Conservation (phyloP, 1,140 invertebrate genomes). For the Diabrotica undecimpunctata region DNA sequence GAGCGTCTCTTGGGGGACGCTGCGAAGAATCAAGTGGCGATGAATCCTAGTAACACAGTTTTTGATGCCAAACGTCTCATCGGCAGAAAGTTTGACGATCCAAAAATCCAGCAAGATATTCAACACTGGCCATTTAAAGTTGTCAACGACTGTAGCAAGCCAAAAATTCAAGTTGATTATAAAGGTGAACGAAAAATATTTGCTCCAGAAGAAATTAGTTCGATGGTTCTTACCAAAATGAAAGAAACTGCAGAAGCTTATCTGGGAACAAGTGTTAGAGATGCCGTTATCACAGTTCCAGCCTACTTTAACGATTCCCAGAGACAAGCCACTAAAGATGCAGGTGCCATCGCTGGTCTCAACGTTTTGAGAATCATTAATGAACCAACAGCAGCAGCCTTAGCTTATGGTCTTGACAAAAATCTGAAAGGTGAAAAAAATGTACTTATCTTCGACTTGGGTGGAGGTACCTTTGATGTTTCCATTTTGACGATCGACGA, state of each 20-base stretch:
- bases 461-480: conserved; percentile 61
- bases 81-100: conserved; percentile 62
- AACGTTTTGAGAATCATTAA: conserved; percentile 54
- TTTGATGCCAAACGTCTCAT: conserved; percentile 65
- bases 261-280: conserved; percentile 32
- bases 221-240: conserved; percentile 86
- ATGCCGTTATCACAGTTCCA: conserved; percentile 45
- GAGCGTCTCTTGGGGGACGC: conserved; percentile 67
- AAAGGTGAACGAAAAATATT: conserved; percentile 11
- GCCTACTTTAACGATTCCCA: conserved; percentile 64
- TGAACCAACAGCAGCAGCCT: conserved; percentile 73
- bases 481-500: conserved; percentile 71
- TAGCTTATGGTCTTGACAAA: conserved; percentile 70
- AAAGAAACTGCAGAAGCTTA: conserved; percentile 76
- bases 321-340: conserved; percentile 65
- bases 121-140: conserved; percentile 78
- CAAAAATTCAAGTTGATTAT: conserved; percentile 27
- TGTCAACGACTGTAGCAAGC: conserved; percentile 61
- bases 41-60: conserved; percentile 83
- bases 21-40: conserved; percentile 60
- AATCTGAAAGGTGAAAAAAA: conserved; percentile 56
- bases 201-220: conserved; percentile 42
- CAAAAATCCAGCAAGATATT: conserved; percentile 68
- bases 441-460: conserved; percentile 55
- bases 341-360: conserved; percentile 60